Evolutionary conservation across 1,140 invertebrate species (phyloP).

Genomic region (Neomicropteryx cornuta): DNA sequence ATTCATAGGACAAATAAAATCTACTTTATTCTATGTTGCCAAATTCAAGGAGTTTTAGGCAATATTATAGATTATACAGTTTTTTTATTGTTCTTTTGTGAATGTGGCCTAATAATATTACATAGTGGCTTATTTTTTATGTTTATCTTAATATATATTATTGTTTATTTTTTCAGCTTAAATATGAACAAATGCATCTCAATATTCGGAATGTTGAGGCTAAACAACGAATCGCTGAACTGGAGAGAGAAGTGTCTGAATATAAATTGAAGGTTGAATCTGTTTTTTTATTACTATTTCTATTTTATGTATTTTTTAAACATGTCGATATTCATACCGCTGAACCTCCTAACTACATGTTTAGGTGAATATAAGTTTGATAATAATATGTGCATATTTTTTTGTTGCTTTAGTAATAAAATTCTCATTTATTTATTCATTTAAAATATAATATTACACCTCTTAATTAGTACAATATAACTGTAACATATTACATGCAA

Average conservation of each 20-base stretch:
- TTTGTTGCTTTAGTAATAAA: too few relatives aligned
- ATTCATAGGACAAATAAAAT: background rate
- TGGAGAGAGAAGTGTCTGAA: constrained; percentile 88
- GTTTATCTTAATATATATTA: background rate
- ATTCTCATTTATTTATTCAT: too few relatives aligned
- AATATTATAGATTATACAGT: background rate
- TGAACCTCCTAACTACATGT: too few relatives aligned
- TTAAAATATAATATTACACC: too few relatives aligned
- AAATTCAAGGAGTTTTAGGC: background rate
- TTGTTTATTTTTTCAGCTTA: constrained; percentile 46
- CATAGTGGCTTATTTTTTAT: background rate
- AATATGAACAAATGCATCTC: constrained; percentile 90
- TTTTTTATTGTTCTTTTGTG: background rate
- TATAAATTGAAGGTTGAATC: constrained; percentile 92
- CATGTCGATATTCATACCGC: too few relatives aligned
- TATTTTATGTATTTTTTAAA: too few relatives aligned
- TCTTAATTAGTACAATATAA: too few relatives aligned
- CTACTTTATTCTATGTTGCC: background rate
- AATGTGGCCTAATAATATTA: background rate
- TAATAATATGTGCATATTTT: too few relatives aligned
- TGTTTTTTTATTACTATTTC: too few relatives aligned
- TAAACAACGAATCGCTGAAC: constrained; percentile 85
- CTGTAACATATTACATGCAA: too few relatives aligned
- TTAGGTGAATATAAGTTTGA: too few relatives aligned
- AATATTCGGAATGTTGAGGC: constrained; percentile 91